phyloP scores from a whole-genome alignment of 2,113 vertebrate genomes.

The Helogale parvula region DNA sequence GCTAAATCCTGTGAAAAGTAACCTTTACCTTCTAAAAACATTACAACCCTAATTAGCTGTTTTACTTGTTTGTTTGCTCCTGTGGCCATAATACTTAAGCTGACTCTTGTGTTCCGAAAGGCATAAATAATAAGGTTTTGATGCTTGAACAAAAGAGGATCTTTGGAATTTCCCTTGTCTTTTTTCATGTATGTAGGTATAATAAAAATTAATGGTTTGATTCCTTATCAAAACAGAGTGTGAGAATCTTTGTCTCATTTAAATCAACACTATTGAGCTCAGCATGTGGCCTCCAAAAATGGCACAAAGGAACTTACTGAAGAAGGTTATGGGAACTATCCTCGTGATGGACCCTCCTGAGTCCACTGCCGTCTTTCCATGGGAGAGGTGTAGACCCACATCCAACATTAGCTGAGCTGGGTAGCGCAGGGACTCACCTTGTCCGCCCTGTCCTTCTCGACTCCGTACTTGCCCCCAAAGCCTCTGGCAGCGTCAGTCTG shows the following conservation, averaged over 20 bases:
- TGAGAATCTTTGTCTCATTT: background rate
- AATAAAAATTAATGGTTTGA: slow-evolving; percentile 1
- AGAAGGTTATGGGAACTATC: background rate
- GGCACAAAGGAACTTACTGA: background rate
- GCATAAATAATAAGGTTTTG: background rate
- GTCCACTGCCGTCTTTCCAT: background rate
- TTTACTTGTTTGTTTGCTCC: background rate
- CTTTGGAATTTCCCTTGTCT: background rate
- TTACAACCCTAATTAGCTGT: background rate
- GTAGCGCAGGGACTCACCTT: slow-evolving; percentile 85
- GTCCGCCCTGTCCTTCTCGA: slow-evolving; percentile 94
- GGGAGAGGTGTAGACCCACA: background rate
- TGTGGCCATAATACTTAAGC: background rate
- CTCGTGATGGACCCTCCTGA: background rate
- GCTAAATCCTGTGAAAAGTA: background rate
- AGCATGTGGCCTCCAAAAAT: background rate
- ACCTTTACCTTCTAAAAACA: slow-evolving; percentile 31
- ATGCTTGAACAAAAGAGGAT: background rate
- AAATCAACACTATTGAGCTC: background rate
- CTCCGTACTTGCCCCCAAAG: slow-evolving; percentile 95
- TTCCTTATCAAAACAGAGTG: background rate
- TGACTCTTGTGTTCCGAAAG: slow-evolving; percentile 1
- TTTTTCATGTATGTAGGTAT: background rate
- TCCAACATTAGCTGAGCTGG: background rate
- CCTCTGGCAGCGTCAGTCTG: slow-evolving; percentile 94